Conservation (phyloP, 2,797 vertebrate species). For the Phataginus tricuspis region DNA sequence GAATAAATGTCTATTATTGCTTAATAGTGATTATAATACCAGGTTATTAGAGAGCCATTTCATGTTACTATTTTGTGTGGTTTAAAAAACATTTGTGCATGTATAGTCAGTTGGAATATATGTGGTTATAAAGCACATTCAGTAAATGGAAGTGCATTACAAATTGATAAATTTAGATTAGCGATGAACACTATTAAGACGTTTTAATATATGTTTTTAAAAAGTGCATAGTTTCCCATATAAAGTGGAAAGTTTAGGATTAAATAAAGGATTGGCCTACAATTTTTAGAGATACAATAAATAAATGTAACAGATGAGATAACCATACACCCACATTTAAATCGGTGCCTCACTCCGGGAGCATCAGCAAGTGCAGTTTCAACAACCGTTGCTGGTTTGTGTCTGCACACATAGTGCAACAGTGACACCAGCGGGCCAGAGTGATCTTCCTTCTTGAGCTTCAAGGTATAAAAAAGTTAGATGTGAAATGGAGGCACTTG, state of each 20-base stretch:
- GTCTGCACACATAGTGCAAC: not conserved
- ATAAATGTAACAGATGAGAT: not conserved
- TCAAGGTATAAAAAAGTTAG: not conserved
- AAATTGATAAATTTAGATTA: not conserved
- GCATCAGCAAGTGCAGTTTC: not conserved
- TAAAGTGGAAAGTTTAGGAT: not conserved
- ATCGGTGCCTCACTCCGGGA: not conserved
- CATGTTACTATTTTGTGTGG: not conserved
- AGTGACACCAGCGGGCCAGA: conserved; percentile 38
- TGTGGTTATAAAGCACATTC: not conserved
- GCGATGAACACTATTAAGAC: not conserved
- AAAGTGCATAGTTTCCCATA: not conserved
- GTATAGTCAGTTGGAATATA: not conserved
- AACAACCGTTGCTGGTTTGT: fast-evolving
- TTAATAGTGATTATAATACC: not conserved
- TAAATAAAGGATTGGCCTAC: not conserved
- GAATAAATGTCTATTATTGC: not conserved
- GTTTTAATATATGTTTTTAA: not conserved
- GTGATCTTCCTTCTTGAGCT: not conserved
- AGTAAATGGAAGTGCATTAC: not conserved
- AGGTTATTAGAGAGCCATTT: not conserved
- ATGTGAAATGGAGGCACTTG: not conserved
- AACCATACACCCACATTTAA: not conserved
- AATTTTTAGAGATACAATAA: not conserved
- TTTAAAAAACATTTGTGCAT: not conserved